Evolutionary conservation across 2,888 invertebrate genomes (phyloP).

Genomic region (Drepana falcataria): DNA sequence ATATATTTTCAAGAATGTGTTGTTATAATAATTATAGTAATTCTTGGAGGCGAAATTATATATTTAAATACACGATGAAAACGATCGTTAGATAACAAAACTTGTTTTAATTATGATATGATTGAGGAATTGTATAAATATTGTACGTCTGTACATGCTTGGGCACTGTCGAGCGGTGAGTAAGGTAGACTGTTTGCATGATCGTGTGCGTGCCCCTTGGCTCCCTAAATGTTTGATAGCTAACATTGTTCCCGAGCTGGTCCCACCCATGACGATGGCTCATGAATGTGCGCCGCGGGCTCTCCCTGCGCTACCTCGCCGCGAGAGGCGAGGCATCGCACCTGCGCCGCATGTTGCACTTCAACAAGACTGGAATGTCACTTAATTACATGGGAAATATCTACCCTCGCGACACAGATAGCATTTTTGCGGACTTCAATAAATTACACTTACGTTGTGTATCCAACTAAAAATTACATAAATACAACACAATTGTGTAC

Average conservation of each 20-base stretch:
- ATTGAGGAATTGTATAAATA: constrained; percentile 20
- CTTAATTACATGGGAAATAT: constrained; percentile 66
- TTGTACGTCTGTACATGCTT: constrained; percentile 17
- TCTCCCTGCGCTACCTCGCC: constrained; percentile 2
- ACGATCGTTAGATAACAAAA: constrained; percentile 7
- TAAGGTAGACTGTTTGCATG: constrained; percentile 49
- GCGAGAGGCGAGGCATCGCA: constrained; percentile 28
- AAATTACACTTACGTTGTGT: constrained; percentile 42
- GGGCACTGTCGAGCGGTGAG: constrained; percentile 29
- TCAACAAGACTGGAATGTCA: constrained; percentile 78
- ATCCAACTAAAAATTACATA: constrained; percentile 34
- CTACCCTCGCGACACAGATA: constrained; percentile 47
- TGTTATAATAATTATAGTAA: constrained; percentile 44
- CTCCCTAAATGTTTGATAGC: constrained; percentile 68
- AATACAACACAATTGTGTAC: constrained; percentile 37
- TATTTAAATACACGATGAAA: constrained; percentile 9
- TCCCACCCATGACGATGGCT: constrained; percentile 79
- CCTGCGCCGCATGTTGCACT: constrained; percentile 54
- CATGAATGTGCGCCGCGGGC: constrained; percentile 56
- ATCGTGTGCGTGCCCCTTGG: constrained; percentile 57
- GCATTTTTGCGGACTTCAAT: constrained; percentile 33
- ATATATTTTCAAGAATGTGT: constrained; percentile 75
- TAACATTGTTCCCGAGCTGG: constrained; percentile 78
- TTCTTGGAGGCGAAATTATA: constrained; percentile 29
- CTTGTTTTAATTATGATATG: constrained; percentile 13